Conservation (phyloP, 2,797 vertebrate genomes). For the Syngnathus acus region DNA sequence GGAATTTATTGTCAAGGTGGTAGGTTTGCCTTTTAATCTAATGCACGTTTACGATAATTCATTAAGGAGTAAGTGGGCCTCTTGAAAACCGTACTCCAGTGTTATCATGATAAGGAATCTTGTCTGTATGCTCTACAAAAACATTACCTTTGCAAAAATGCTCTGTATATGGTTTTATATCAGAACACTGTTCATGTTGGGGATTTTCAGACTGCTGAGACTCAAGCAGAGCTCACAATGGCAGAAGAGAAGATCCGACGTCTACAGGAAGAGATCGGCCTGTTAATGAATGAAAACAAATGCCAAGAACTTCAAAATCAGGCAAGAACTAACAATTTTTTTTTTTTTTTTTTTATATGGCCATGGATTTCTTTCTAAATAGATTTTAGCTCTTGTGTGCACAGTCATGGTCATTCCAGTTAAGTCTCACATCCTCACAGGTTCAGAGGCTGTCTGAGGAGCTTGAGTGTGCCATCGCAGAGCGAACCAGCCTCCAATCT, state of each 20-base stretch:
- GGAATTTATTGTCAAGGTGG: too few species aligned
- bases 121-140: too few species aligned
- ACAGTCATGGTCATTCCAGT: neutral
- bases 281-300: neutral
- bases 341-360: neutral
- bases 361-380: too few species aligned
- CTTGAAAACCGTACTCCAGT: neutral
- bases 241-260: neutral
- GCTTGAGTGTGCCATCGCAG: neutral
- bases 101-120: too few species aligned
- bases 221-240: neutral
- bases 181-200: neutral
- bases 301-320: neutral
- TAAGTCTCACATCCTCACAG: neutral
- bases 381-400: neutral
- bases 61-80: neutral
- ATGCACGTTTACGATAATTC: too few species aligned
- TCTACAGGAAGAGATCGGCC: neutral
- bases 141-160: too few species aligned
- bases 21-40: too few species aligned
- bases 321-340: neutral
- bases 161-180: neutral
- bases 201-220: neutral
- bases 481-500: neutral
- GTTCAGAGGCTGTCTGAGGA: neutral